These are phyloP conservation scores for Notoglanidium macrostoma DNA, from an alignment of 2,797 vertebrate genomes.

Conservation along the genomic window DNA sequence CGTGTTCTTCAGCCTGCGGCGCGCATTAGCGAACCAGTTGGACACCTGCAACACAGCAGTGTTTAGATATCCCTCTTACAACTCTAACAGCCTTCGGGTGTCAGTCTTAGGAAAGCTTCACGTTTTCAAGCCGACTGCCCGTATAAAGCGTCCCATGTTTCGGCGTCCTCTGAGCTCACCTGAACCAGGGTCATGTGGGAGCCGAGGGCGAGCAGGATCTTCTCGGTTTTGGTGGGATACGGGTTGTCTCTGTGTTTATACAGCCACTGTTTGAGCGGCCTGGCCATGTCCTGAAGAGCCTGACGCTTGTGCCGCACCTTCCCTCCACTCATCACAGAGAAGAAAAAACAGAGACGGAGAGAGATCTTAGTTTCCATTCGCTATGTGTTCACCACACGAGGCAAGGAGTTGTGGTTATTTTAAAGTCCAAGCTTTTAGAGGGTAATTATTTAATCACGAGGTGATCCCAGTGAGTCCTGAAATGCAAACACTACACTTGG, in stretches of 20 bases:
- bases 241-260: constrained; percentile 99
- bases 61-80: not conserved
- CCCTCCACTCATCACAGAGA: constrained; percentile 67
- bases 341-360: not conserved
- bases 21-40: constrained; percentile 98
- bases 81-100: not conserved
- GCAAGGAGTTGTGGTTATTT: not conserved
- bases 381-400: not conserved
- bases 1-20: constrained; percentile 96
- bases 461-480: constrained; percentile 4
- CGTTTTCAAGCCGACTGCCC: not conserved
- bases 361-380: not conserved
- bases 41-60: constrained; percentile 80
- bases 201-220: constrained; percentile 94
- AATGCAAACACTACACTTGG: not conserved
- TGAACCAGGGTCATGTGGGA: constrained; percentile 99
- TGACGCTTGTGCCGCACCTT: constrained; percentile 94
- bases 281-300: constrained; percentile 96
- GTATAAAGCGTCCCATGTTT: not conserved
- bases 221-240: constrained; percentile 98
- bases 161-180: constrained; percentile 73
- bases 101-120: constrained; percentile 14
- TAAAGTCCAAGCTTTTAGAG: not conserved
- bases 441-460: constrained; percentile 13
- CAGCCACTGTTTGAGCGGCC: constrained; percentile 97